Evolutionary conservation across 92 coral and sea anemone genomes (phyloP).

Genomic region (Umimayanthus kanabou): DNA sequence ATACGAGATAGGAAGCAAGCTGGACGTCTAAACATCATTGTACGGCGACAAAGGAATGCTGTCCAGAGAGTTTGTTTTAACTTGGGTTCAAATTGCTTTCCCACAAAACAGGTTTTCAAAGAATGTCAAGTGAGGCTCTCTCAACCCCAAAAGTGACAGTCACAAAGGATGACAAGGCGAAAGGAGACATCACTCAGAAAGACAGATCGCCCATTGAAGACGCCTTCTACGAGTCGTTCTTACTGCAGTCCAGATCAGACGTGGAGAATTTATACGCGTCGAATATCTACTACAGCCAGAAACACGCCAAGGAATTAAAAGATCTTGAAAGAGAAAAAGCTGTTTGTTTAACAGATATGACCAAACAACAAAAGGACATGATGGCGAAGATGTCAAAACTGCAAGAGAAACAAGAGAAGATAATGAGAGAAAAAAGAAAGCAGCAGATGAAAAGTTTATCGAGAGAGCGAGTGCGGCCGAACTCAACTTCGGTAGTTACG

Average conservation of each 20-base stretch:
- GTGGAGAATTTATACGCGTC: slow-evolving; percentile 92
- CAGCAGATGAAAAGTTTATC: slow-evolving; percentile 48
- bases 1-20: background rate
- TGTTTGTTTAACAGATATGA: slow-evolving; percentile 68
- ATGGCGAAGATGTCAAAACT: slow-evolving; percentile 74
- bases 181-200: slow-evolving; percentile 70
- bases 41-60: slow-evolving; percentile 56
- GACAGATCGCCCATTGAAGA: slow-evolving; percentile 88
- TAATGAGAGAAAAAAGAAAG: slow-evolving; percentile 60
- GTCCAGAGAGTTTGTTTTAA: slow-evolving; percentile 30
- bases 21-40: background rate
- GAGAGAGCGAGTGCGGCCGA: slow-evolving; percentile 63
- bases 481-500: slow-evolving; percentile 77
- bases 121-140: slow-evolving; percentile 30
- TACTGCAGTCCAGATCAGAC: slow-evolving; percentile 91
- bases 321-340: slow-evolving; percentile 73
- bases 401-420: slow-evolving; percentile 78
- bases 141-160: slow-evolving; percentile 66
- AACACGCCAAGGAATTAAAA: slow-evolving; percentile 79
- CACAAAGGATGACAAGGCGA: slow-evolving; percentile 48
- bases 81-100: slow-evolving; percentile 28
- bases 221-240: slow-evolving; percentile 93
- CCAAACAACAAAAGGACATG: slow-evolving; percentile 80
- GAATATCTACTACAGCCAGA: slow-evolving; percentile 88
- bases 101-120: slow-evolving; percentile 34